A percentile compares a stretch with the other conserved stretches of the same genome.
These are phyloP conservation scores for Erithacus rubecula DNA, from an alignment of 2,797 vertebrate species.

Conservation along the genomic window DNA sequence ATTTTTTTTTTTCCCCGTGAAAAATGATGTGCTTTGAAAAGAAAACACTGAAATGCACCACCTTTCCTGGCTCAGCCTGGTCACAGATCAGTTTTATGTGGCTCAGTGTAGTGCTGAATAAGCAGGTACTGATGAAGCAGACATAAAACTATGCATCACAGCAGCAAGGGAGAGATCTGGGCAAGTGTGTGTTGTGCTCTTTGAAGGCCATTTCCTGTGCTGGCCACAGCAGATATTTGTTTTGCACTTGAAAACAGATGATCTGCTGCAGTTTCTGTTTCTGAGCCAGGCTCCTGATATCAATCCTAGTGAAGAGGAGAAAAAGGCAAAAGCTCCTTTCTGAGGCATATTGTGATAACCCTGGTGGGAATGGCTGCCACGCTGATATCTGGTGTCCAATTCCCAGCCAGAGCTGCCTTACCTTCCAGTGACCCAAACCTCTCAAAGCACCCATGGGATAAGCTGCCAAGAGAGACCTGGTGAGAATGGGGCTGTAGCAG, in stretches of 20 bases:
- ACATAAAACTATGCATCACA: constrained; percentile 25
- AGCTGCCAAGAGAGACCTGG: neutral
- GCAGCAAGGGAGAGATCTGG: neutral
- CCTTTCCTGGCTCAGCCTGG: neutral
- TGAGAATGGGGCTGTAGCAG: neutral
- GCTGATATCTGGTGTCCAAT: neutral
- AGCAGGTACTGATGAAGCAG: constrained; percentile 18
- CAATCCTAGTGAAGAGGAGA: neutral
- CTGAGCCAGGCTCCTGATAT: constrained; percentile 1
- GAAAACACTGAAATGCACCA: neutral
- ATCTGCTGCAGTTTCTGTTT: constrained; percentile 4
- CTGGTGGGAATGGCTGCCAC: neutral
- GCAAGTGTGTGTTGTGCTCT: neutral
- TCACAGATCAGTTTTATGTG: constrained; percentile 47
- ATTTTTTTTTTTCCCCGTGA: neutral
- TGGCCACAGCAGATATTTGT: constrained; percentile 3
- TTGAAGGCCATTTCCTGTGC: constrained; percentile 7
- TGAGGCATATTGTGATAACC: neutral
- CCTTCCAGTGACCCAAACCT: neutral
- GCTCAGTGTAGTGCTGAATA: constrained; percentile 46
- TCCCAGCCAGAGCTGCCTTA: neutral
- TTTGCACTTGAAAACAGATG: constrained; percentile 19
- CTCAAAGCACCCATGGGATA: neutral
- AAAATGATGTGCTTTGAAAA: neutral
- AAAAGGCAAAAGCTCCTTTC: neutral